Percentiles rank a stretch among this genome's conserved stretches.
Conservation (phyloP, 2,888 invertebrate species). For the Platypus cylindrus region DNA sequence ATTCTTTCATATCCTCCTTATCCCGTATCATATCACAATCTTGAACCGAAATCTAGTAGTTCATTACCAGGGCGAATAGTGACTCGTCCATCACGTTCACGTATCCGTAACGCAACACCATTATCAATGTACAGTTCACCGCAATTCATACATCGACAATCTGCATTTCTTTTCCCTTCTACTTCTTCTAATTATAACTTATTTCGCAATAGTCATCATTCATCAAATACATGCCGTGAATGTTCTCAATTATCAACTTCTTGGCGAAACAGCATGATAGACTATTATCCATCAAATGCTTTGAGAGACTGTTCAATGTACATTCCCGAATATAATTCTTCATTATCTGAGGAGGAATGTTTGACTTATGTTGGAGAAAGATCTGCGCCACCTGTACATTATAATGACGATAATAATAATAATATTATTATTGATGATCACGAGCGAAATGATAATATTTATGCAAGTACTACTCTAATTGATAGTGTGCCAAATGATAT, state of each 20-base stretch:
- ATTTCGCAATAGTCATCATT: conserved; percentile 17
- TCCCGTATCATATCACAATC: too few relatives aligned
- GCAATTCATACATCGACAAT: conserved; percentile 25
- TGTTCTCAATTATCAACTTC: conserved; percentile 12
- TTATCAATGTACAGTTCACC: conserved; percentile 34
- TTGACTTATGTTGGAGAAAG: conserved; percentile 8
- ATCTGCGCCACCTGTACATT: conserved; percentile 7
- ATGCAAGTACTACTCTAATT: conserved; percentile 32
- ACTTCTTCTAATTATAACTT: too few relatives aligned
- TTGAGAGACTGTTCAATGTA: conserved; percentile 13
- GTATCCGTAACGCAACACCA: conserved; percentile 24
- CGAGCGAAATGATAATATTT: conserved; percentile 15
- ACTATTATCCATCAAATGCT: conserved; percentile 9
- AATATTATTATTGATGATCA: conserved; percentile 7
- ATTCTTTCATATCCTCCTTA: too few relatives aligned
- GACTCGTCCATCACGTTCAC: conserved; percentile 29
- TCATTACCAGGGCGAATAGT: conserved; percentile 31
- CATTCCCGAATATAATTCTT: conserved; percentile 6
- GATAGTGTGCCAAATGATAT: conserved; percentile 3
- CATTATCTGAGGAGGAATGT: conserved; percentile 5
- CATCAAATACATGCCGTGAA: conserved; percentile 12
- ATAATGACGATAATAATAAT: conserved; percentile 3
- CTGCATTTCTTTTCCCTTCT: conserved; percentile 27
- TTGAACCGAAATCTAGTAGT: conserved; percentile 24
- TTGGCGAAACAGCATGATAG: conserved; percentile 9